Conservation (phyloP, 2,113 vertebrate species). For the Chaetodon trifascialis region DNA sequence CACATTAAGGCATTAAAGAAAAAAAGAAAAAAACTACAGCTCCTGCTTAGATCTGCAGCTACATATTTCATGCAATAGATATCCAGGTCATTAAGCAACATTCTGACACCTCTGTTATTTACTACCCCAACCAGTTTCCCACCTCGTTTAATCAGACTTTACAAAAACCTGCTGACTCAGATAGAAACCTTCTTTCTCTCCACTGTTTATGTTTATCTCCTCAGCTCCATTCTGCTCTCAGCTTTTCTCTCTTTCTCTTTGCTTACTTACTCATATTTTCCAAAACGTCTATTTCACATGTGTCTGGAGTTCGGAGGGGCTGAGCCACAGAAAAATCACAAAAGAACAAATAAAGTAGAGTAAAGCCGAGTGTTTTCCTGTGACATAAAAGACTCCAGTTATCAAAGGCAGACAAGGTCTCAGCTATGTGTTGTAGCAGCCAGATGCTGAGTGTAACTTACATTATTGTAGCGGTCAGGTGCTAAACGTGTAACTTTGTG, state of each 20-base stretch:
- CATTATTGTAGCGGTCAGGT: constrained; percentile 30
- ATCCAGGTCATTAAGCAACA: constrained; percentile 80
- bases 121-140: constrained; percentile 69
- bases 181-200: constrained; percentile 67
- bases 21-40: constrained; percentile 18
- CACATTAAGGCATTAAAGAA: constrained; percentile 53
- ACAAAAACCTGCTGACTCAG: constrained; percentile 76
- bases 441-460: constrained; percentile 2
- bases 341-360: constrained; percentile 42
- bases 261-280: constrained; percentile 67
- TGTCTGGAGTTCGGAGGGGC: constrained; percentile 11
- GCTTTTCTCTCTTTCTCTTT: constrained; percentile 40
- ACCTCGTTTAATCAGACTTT: constrained; percentile 80
- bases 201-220: constrained; percentile 72
- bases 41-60: constrained; percentile 63
- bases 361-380: constrained; percentile 15
- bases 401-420: constrained; percentile 43
- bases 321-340: constrained; percentile 41
- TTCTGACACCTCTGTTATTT: constrained; percentile 80
- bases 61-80: constrained; percentile 74
- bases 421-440: constrained; percentile 3
- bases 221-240: constrained; percentile 47
- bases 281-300: constrained; percentile 57
- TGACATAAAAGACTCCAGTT: constrained; percentile 26
- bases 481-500: constrained; percentile 18